Evolutionary conservation across 2,797 vertebrate species (phyloP).

Genomic region (Cirrhinus molitorella): DNA sequence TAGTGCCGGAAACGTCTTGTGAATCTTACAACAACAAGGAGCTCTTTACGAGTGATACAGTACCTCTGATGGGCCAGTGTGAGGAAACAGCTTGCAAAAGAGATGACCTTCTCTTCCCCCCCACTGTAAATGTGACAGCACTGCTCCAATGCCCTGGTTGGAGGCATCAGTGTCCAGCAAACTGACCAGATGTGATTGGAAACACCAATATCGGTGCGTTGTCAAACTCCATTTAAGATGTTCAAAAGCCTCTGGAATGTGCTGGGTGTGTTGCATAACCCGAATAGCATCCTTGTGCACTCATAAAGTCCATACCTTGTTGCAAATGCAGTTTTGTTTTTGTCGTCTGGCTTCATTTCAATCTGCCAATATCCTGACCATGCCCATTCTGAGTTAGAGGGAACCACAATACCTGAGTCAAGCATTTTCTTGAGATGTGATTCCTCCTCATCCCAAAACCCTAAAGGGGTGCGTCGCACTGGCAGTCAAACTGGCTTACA

Average conservation of each 20-base stretch:
- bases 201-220: slow-evolving; percentile 5
- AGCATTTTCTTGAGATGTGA: not conserved
- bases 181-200: not conserved
- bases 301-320: slow-evolving; percentile 9
- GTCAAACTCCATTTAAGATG: slow-evolving; percentile 15
- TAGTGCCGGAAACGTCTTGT: not conserved
- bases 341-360: slow-evolving; percentile 63
- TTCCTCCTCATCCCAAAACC: not conserved
- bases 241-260: slow-evolving; percentile 63
- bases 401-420: not conserved
- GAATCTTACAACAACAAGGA: not conserved
- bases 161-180: slow-evolving; percentile 29
- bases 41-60: not conserved
- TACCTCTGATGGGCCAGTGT: not conserved
- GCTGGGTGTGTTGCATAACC: slow-evolving; percentile 69
- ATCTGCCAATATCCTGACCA: slow-evolving; percentile 36
- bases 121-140: slow-evolving; percentile 22
- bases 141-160: slow-evolving; percentile 14
- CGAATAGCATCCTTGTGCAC: slow-evolving; percentile 70
- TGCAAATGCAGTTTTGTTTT: slow-evolving; percentile 67
- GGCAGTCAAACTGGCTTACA: too few relatives aligned
- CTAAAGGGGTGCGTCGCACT: not conserved
- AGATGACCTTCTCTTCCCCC: slow-evolving; percentile 27
- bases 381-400: slow-evolving; percentile 1
- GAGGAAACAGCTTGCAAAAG: slow-evolving; percentile 11